phyloP scores from a whole-genome alignment of 2,113 vertebrate species.

The Scalopus aquaticus region DNA sequence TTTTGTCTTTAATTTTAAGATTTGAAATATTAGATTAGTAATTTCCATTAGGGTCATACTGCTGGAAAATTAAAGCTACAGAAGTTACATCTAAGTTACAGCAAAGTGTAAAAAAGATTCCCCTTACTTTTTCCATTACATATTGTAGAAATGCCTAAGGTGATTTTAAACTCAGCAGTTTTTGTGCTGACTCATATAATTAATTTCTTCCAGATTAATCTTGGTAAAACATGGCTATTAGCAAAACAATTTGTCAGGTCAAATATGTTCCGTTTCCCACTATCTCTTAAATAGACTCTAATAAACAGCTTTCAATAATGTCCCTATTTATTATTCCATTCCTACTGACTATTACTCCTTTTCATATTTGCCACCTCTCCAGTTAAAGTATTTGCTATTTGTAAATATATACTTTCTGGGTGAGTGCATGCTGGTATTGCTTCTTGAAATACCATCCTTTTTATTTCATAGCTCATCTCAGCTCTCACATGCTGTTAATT shows the following conservation, averaged over 20 bases:
- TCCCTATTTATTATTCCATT: not conserved
- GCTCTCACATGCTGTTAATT: not conserved
- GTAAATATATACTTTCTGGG: not conserved
- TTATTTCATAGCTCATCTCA: not conserved
- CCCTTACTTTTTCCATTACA: not conserved
- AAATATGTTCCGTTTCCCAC: not conserved
- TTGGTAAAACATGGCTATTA: not conserved
- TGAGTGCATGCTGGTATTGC: rapidly evolving
- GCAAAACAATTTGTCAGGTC: not conserved
- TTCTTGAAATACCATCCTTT: not conserved
- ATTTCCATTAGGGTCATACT: not conserved
- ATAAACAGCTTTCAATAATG: not conserved
- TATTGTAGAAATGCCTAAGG: not conserved
- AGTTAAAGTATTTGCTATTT: not conserved
- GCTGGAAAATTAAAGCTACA: not conserved
- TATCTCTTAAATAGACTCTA: not conserved
- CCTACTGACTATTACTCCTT: not conserved
- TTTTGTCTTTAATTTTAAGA: slow-evolving; percentile 9
- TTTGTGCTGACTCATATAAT: not conserved
- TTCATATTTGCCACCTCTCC: not conserved
- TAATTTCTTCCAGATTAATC: not conserved
- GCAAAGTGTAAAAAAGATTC: not conserved
- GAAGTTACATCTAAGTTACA: not conserved
- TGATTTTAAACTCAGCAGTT: not conserved
- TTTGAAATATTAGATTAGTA: not conserved